These are phyloP conservation scores for Cirrhinus mrigala DNA, from an alignment of 2,797 vertebrate genomes.

Conservation along the genomic window DNA sequence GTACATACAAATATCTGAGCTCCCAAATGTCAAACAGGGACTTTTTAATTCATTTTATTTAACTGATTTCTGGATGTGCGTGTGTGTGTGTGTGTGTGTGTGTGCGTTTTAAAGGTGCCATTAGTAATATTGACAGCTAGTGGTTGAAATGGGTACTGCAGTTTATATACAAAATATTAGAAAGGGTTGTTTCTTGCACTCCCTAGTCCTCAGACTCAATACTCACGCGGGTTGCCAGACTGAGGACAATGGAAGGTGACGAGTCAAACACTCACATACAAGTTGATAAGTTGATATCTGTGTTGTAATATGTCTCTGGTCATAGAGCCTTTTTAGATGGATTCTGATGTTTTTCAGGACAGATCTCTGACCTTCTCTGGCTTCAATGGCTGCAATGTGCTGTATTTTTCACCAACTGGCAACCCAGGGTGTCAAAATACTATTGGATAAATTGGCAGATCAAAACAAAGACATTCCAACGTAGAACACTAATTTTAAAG, in stretches of 20 bases:
- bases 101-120: not conserved
- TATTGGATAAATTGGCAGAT: not conserved
- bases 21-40: constrained; percentile 19
- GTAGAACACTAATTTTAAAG: not conserved
- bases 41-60: not conserved
- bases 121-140: not conserved
- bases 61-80: not conserved
- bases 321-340: not conserved
- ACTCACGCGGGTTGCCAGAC: not conserved
- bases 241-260: not conserved
- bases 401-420: not conserved
- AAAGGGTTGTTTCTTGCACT: not conserved
- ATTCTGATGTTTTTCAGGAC: not conserved
- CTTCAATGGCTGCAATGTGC: not conserved
- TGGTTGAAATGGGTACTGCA: not conserved
- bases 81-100: not conserved
- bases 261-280: not conserved
- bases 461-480: not conserved
- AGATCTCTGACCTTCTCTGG: not conserved
- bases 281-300: not conserved
- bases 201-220: not conserved
- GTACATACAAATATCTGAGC: constrained; percentile 17
- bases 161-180: not conserved
- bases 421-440: not conserved
- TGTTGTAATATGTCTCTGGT: not conserved